phyloP scores from a whole-genome alignment of 2,797 vertebrate species.

The Acrossocheilus wenchowensis region DNA sequence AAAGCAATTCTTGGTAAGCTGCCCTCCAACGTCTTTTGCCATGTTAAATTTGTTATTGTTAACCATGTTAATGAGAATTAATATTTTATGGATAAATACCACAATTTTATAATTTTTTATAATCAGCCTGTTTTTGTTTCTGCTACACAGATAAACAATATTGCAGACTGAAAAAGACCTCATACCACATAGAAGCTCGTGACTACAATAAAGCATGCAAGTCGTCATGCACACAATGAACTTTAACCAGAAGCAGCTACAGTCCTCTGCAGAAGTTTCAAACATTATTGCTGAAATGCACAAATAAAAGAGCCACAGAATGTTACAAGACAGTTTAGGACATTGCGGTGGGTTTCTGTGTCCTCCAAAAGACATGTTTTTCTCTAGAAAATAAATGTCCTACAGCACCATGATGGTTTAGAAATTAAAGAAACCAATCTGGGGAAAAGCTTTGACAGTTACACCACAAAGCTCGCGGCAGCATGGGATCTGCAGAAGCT shows the following conservation, averaged over 20 bases:
- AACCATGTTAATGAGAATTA: neutral
- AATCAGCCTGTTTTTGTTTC: neutral
- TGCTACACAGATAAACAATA: constrained; percentile 34
- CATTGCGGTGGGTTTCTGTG: constrained; percentile 20
- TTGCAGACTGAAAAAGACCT: constrained; percentile 48
- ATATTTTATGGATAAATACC: constrained; percentile 4
- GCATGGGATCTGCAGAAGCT: constrained; percentile 66
- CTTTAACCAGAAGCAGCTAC: constrained; percentile 44
- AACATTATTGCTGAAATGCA: constrained; percentile 40
- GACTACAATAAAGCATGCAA: constrained; percentile 63
- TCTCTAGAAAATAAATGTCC: constrained; percentile 35
- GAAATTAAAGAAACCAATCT: constrained; percentile 31
- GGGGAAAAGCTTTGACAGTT: constrained; percentile 42
- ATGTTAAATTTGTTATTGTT: neutral
- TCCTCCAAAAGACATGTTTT: constrained; percentile 31
- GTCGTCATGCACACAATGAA: constrained; percentile 60
- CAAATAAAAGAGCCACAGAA: constrained; percentile 45
- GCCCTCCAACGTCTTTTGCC: neutral
- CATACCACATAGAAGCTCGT: constrained; percentile 55
- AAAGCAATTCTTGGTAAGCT: neutral
- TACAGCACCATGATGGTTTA: constrained; percentile 12
- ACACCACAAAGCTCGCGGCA: constrained; percentile 58
- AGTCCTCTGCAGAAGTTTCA: constrained; percentile 40
- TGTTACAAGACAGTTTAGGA: constrained; percentile 33
- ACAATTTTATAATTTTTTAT: neutral